A percentile compares a stretch with the other conserved stretches of the same genome.
These are phyloP conservation scores for Heteromormyrus szaboi DNA, from an alignment of 2,797 vertebrate species.

Conservation along the genomic window DNA sequence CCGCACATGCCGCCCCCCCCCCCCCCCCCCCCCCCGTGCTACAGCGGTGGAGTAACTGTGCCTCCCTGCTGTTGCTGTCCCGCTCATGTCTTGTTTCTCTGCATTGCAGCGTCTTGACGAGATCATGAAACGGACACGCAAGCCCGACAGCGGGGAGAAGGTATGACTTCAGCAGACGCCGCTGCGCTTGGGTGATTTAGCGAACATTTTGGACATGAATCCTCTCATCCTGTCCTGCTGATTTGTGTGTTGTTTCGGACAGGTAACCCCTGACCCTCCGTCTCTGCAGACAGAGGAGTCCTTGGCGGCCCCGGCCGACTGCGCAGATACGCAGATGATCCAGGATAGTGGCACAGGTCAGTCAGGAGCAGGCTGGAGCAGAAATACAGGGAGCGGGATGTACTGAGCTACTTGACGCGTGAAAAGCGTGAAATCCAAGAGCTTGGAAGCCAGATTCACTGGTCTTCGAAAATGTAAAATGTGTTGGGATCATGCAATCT, in stretches of 20 bases:
- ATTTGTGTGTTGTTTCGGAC: not conserved
- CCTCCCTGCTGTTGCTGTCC: not conserved
- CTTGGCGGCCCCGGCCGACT: constrained; percentile 50
- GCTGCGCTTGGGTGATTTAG: not conserved
- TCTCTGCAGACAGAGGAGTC: constrained; percentile 48
- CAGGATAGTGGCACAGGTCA: constrained; percentile 24
- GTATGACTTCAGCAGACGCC: constrained; percentile 42
- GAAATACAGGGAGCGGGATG: not conserved
- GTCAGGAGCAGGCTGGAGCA: not conserved
- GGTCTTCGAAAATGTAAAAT: not conserved
- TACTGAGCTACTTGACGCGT: not conserved
- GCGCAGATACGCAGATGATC: constrained; percentile 39
- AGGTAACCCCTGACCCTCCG: not conserved
- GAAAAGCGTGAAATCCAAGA: not conserved
- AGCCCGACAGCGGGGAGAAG: constrained; percentile 77
- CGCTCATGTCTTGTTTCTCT: constrained; percentile 23
- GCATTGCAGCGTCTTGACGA: constrained; percentile 81
- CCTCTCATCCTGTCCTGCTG: not conserved
- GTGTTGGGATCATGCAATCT: not conserved
- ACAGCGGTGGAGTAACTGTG: not conserved
- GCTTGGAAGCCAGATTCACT: not conserved
- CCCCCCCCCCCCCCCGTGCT: not conserved
- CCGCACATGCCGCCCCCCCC: not conserved
- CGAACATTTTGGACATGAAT: not conserved
- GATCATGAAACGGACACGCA: constrained; percentile 97